Conservation (phyloP, 1,140 invertebrate species). For the Listronotus bonariensis region DNA sequence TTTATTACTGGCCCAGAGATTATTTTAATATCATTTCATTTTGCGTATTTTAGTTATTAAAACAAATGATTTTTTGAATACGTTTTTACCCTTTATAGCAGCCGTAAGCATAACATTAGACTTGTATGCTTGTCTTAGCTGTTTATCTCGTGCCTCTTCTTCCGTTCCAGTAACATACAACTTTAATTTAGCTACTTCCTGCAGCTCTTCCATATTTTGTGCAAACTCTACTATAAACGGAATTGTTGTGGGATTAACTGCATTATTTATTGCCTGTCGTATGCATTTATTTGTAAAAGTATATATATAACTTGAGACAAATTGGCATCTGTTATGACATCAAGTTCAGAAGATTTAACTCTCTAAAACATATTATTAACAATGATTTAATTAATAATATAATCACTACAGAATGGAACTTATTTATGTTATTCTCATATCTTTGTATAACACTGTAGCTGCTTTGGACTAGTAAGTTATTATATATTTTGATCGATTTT, state of each 20-base stretch:
- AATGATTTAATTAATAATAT: too few relatives aligned
- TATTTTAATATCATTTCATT: too few relatives aligned
- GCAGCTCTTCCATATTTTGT: slow-evolving; percentile 36
- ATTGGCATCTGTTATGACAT: slow-evolving; percentile 6
- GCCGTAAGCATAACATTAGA: slow-evolving; percentile 41
- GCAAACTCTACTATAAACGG: slow-evolving; percentile 34
- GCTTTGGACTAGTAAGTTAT: too few relatives aligned
- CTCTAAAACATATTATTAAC: not conserved
- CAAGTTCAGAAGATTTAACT: not conserved
- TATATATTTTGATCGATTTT: too few relatives aligned
- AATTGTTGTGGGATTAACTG: slow-evolving; percentile 9
- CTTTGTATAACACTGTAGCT: too few relatives aligned
- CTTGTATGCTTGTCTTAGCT: slow-evolving; percentile 43
- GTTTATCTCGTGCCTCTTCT: slow-evolving; percentile 44
- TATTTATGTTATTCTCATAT: too few relatives aligned
- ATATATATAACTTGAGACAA: slow-evolving; percentile 34
- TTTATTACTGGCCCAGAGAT: too few relatives aligned
- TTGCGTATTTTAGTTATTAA: too few relatives aligned
- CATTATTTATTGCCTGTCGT: slow-evolving; percentile 12
- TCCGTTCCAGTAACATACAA: slow-evolving; percentile 43
- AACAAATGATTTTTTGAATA: too few relatives aligned
- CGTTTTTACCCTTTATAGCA: slow-evolving; percentile 37
- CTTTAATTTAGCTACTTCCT: slow-evolving; percentile 37
- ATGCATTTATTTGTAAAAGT: slow-evolving; percentile 35
- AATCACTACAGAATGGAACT: too few relatives aligned